Evolutionary conservation across 1,140 invertebrate species (phyloP), one percentile per base, ranked within the genome.

Genomic region (Drosophila mayri): DNA sequence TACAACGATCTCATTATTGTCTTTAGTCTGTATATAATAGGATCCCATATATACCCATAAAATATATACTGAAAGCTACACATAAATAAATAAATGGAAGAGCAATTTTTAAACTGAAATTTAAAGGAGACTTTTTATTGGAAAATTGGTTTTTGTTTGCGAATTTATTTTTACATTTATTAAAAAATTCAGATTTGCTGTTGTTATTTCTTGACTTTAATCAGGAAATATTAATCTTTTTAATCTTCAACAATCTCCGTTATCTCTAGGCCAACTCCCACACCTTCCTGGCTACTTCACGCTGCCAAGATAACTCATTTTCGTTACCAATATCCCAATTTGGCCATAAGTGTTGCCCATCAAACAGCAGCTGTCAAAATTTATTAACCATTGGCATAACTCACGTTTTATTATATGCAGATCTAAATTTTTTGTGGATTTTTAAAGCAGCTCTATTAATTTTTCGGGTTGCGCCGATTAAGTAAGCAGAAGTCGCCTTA

Each of bases 391-490:
- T 77, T 60, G 30, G 57, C 52, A 78, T 78, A 77, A 62, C 50
- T 77, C 74, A 63, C 40, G 40, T 67, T 76, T 68, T 60, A 55
- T 55, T 25, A 25, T 38, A 67, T 62, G 30, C n/a, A 41, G 41
- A 77, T 76, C 74, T 16, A 20, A 35, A 11, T n/a, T 54, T 38
- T 54, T 32, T 50, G 14, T 41, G 57, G 9, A 77, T 54, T 63
- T 78, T 60, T 43, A 78, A 72, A 72, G 58, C 75, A 77, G 64
- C 54, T 84, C 84, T 90, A 90, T 88, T 88, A 88, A 84, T 88
- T 84, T 84, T 84, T 58, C 68, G 60, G 79, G 65, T 61, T 81
- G 60, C 74, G 57, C 74, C 82, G 72, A 83, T 76, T 83, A 70
- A 68, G 76, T 49, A 41, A 43, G 57, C 49, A 59, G 64, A 76